Base-by-base conservation (phyloP, 2,797 vertebrate genomes). In the Lutjanus argentimaculatus region DNA sequence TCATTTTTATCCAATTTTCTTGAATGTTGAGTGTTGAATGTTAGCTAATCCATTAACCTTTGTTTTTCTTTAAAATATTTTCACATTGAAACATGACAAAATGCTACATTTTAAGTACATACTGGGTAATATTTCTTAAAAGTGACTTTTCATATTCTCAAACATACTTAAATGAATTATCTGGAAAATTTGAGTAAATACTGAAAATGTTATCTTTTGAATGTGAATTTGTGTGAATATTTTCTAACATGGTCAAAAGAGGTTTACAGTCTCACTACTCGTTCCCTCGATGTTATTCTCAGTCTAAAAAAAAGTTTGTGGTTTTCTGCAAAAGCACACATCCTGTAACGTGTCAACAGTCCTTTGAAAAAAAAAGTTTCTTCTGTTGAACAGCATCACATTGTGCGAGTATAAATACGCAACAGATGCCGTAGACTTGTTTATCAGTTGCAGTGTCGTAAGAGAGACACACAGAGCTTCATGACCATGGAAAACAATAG, bases 251-350 rank as follows among this genome's bases (percentile, higher is more conserved):
- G 76, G 17, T 58, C 40, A 22, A 64, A 61, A 4, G 2, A 75
- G 12, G 1, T 62, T 61, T 0, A 43, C 13, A 59, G 13, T 13
- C 15, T 68, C 14, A 8, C 9, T 1, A 21, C 1, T 7, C 79
- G n/a, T 21, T 81, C 7, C 56, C 21, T 79, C 69, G 51, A 63
- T 57, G 52, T 7, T 42, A 48, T 51, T 84, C 42, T 75, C 3
- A 43, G 22, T 77, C 45, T 66, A 65, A 79, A 83, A 82, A 77
- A 63, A 25, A 77, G 73, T 56, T 81, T 94, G 95, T 94, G 95
- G 95, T 92, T 96, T 95, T 91, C 66, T 95, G 95, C 95, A 95
- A 78, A 86, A 93, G 86, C 88, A 86, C 84, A 94, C 94, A 93
- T 95, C 95, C 95, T 95, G 94, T 91, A 49, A n/a, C 0, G 4